Evolutionary conservation across 2,113 vertebrate genomes (phyloP).

Genomic region (Tachuris rubrigastra): DNA sequence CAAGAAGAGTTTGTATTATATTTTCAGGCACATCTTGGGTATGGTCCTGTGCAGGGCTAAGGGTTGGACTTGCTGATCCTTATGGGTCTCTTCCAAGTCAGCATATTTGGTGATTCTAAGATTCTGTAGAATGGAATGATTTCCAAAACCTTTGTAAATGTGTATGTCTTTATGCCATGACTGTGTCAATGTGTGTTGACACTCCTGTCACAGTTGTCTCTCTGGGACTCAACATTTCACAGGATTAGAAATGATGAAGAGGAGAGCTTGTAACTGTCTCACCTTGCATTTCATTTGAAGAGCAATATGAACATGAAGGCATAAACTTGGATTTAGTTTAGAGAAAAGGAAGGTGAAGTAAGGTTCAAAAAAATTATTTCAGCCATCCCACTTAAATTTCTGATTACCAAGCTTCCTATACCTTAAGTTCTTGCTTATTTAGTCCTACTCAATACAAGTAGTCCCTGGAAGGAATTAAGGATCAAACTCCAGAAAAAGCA

Average conservation of each 20-base stretch:
- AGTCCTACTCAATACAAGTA: neutral
- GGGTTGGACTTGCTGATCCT: neutral
- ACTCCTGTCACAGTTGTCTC: neutral
- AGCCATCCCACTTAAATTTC: neutral
- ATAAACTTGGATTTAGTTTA: neutral
- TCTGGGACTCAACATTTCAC: neutral
- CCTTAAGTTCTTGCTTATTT: neutral
- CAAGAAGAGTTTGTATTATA: neutral
- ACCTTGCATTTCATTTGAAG: neutral
- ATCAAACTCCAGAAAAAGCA: neutral
- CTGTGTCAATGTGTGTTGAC: neutral
- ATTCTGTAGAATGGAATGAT: neutral
- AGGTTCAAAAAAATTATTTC: neutral
- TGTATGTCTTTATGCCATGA: neutral
- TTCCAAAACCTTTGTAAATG: neutral
- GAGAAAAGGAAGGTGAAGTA: neutral
- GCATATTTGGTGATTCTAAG: neutral
- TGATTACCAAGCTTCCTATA: neutral
- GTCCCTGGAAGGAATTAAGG: neutral
- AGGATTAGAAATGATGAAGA: neutral
- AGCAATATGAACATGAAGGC: neutral
- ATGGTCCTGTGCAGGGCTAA: neutral
- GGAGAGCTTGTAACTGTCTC: neutral
- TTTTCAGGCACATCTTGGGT: neutral
- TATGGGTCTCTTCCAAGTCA: neutral